phyloP scores from a whole-genome alignment of 2,113 vertebrate genomes.

The Eptesicus fuscus region DNA sequence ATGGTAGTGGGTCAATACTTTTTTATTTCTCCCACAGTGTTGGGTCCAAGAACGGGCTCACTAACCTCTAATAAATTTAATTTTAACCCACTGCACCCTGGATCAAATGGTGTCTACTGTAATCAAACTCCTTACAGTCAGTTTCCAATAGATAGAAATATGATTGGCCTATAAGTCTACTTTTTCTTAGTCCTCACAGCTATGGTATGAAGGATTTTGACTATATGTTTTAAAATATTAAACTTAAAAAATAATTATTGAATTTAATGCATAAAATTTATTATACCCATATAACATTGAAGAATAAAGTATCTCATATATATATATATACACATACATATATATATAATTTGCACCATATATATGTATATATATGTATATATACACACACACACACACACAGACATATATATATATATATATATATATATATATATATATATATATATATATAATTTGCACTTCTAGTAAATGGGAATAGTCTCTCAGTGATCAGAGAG shows the following conservation, averaged over 20 bases:
- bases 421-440: background rate
- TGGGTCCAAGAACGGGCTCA: background rate
- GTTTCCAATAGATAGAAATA: background rate
- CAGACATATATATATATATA: background rate
- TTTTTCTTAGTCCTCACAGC: background rate
- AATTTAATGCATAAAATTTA: background rate
- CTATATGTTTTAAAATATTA: background rate
- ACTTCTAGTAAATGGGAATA: background rate
- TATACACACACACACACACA: background rate
- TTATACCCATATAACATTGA: background rate
- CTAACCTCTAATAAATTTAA: background rate
- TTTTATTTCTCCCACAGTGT: background rate
- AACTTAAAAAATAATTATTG: background rate
- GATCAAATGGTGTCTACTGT: background rate
- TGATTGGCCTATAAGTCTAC: background rate
- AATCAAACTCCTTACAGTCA: background rate
- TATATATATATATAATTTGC: background rate
- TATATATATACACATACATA: background rate
- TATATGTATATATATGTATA: too few species aligned
- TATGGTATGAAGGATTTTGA: background rate
- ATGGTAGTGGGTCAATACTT: background rate
- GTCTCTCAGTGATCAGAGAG: background rate
- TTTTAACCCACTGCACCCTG: background rate
- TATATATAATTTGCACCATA: background rate
- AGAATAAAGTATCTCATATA: background rate